phyloP scores from a whole-genome alignment of 1,140 invertebrate species.

The Acromyrmex echinatior region DNA sequence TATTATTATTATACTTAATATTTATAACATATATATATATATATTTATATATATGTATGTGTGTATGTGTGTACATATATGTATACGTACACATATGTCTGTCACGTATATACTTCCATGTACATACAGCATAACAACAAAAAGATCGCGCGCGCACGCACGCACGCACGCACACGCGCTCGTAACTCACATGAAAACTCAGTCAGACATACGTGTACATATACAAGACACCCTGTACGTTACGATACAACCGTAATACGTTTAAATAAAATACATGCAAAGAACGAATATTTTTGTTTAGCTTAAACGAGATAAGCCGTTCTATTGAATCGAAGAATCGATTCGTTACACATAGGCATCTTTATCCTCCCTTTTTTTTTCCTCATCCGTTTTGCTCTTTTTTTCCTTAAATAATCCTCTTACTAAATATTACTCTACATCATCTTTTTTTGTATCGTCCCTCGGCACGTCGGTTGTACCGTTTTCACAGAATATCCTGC shows the following conservation, averaged over 20 bases:
- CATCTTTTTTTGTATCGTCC: conserved; percentile 27
- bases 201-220: conserved; percentile 65
- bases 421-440: conserved; percentile 29
- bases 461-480: conserved; percentile 62
- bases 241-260: conserved; percentile 67
- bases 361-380: conserved; percentile 1
- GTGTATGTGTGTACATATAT: conserved; percentile 73
- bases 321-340: conserved; percentile 38
- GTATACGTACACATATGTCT: conserved; percentile 68
- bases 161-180: conserved; percentile 68
- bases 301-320: conserved; percentile 46
- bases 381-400: conserved; percentile 27
- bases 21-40: conserved; percentile 80
- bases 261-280: conserved; percentile 69
- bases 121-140: conserved; percentile 4
- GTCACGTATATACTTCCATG: neutral
- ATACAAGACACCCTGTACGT: conserved; percentile 74
- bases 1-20: conserved; percentile 72
- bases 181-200: conserved; percentile 72
- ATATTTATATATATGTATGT: conserved; percentile 73
- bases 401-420: conserved; percentile 48
- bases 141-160: neutral
- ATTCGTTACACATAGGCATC: conserved; percentile 60
- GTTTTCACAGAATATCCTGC: conserved; percentile 73
- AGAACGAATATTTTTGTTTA: conserved; percentile 62